A percentile compares a stretch with the other conserved stretches of the same genome.
Evolutionary conservation across 2,797 vertebrate genomes (phyloP).

Genomic region (Spinibarbus caldwelli): DNA sequence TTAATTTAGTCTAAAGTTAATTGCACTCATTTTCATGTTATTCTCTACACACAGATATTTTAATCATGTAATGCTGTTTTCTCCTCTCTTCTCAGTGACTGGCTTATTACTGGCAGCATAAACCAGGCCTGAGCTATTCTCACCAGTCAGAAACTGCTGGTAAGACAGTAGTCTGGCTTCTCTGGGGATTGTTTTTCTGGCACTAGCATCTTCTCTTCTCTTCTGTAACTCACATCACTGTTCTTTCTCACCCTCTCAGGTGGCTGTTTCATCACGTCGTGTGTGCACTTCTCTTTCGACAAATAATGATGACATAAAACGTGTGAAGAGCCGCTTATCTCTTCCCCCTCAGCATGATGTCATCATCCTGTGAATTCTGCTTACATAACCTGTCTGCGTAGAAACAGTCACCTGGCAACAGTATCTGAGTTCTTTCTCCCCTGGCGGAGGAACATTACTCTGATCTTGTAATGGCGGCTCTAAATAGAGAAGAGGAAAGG

Average conservation of each 20-base stretch:
- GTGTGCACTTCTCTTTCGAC: constrained; percentile 11
- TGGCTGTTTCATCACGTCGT: constrained; percentile 14
- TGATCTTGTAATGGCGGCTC: constrained; percentile 14
- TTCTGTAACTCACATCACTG: not conserved
- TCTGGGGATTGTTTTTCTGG: too few species aligned
- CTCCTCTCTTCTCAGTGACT: constrained; percentile 49
- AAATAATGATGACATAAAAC: constrained; percentile 28
- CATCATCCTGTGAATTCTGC: constrained; percentile 46
- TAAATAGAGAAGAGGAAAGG: constrained; percentile 1
- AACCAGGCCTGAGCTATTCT: not conserved
- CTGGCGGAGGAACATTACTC: constrained; percentile 7
- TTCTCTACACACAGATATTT: not conserved
- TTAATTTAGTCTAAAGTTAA: not conserved
- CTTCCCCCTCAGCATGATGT: constrained; percentile 55
- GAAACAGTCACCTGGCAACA: constrained; percentile 67
- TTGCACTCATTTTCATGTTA: not conserved
- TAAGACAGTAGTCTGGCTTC: constrained; percentile 7
- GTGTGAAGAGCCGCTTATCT: constrained; percentile 21
- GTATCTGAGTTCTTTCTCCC: constrained; percentile 37
- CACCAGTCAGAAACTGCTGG: constrained; percentile 23
- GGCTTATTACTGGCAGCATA: constrained; percentile 62
- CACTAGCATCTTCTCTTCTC: constrained; percentile 6
- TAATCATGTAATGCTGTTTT: not conserved
- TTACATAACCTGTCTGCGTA: constrained; percentile 63
- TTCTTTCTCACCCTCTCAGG: constrained; percentile 24